A percentile compares a stretch with the other conserved stretches of the same genome.
These are phyloP conservation scores for Apteryx mantelli DNA, from an alignment of 2,113 vertebrate species.

Conservation along the genomic window DNA sequence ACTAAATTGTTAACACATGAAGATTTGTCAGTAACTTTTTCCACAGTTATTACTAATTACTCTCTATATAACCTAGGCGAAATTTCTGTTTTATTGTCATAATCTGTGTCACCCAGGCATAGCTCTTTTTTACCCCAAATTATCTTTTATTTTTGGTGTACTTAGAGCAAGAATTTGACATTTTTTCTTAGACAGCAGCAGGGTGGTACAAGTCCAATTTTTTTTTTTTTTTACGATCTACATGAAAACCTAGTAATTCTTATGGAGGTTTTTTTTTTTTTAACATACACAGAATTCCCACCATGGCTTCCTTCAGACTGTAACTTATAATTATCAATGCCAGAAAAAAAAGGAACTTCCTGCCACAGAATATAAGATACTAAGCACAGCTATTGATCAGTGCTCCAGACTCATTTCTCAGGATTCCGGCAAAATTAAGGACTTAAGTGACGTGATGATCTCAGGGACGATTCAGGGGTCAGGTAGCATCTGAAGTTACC, in stretches of 20 bases:
- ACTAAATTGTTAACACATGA: not conserved
- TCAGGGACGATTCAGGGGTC: not conserved
- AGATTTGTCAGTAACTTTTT: not conserved
- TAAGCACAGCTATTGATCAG: not conserved
- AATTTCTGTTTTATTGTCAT: not conserved
- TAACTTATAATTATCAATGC: not conserved
- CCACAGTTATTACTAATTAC: not conserved
- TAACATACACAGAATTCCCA: not conserved
- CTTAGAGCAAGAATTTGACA: not conserved
- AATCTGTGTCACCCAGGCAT: not conserved
- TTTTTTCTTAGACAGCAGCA: not conserved
- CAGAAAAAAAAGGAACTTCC: not conserved
- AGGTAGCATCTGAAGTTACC: not conserved
- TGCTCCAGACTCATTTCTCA: not conserved
- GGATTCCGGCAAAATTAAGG: not conserved
- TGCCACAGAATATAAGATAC: not conserved
- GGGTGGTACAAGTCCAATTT: not conserved
- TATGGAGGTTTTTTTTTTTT: not conserved
- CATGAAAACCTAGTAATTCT: not conserved
- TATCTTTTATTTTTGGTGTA: not conserved
- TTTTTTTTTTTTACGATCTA: not conserved
- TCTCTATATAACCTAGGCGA: fast-evolving
- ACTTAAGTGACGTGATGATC: not conserved
- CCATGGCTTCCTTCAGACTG: not conserved
- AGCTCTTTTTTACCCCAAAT: not conserved